A percentile compares a stretch with the other conserved stretches of the same genome.
phyloP scores from a whole-genome alignment of 2,888 invertebrate genomes.

The Cordilura impudica region DNA sequence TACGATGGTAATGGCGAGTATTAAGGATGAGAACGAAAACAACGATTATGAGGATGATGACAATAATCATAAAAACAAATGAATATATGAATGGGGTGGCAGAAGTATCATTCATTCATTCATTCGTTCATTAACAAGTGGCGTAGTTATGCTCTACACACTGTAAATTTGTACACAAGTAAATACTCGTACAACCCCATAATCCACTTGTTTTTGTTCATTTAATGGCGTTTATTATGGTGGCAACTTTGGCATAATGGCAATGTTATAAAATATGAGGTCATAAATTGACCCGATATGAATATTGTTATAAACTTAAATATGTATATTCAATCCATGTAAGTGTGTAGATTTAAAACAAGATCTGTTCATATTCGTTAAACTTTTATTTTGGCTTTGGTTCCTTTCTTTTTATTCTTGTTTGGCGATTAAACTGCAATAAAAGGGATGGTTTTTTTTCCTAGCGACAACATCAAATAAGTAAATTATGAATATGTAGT shows the following conservation, averaged over 20 bases:
- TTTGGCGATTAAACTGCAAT: slow-evolving; percentile 57
- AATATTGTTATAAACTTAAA: slow-evolving; percentile 56
- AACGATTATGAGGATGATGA: slow-evolving; percentile 66
- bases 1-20: slow-evolving; percentile 15
- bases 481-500: slow-evolving; percentile 45
- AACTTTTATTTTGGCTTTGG: background rate
- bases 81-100: slow-evolving; percentile 63
- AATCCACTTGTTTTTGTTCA: slow-evolving; percentile 72
- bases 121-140: slow-evolving; percentile 26
- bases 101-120: slow-evolving; percentile 8
- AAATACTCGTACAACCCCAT: slow-evolving; percentile 65
- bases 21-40: slow-evolving; percentile 58
- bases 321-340: slow-evolving; percentile 52
- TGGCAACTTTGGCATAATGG: slow-evolving; percentile 58
- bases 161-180: background rate
- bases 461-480: too few relatives aligned
- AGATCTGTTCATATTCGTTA: slow-evolving; percentile 1
- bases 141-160: background rate
- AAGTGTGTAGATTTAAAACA: background rate
- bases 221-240: slow-evolving; percentile 65
- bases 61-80: slow-evolving; percentile 74
- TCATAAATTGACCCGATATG: slow-evolving; percentile 66
- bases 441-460: slow-evolving; percentile 59
- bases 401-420: slow-evolving; percentile 12
- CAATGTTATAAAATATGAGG: slow-evolving; percentile 62